These are phyloP conservation scores for Caenorhabditis afra DNA, from an alignment of 2,888 invertebrate species.

Conservation along the genomic window DNA sequence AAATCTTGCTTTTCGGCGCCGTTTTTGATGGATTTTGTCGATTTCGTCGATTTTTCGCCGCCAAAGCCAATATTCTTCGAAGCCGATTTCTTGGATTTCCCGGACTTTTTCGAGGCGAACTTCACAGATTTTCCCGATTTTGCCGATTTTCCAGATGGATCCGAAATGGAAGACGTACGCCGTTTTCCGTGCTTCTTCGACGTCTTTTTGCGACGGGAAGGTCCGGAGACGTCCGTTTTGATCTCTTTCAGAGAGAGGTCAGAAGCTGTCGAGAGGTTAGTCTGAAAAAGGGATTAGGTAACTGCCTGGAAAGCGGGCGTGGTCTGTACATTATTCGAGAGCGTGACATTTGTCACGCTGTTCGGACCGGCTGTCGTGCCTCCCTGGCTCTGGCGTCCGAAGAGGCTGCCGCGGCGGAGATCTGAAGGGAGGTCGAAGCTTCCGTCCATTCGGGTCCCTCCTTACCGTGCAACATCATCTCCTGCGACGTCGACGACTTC, in stretches of 20 bases:
- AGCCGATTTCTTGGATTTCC: not conserved
- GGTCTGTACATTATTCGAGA: slow-evolving; percentile 18
- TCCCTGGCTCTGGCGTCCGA: slow-evolving; percentile 31
- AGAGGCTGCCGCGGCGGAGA: slow-evolving; percentile 40
- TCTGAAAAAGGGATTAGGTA: slow-evolving; percentile 10
- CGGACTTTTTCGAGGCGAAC: not conserved
- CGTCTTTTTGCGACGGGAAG: not conserved
- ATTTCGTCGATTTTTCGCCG: slow-evolving; percentile 1
- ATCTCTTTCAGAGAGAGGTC: not conserved
- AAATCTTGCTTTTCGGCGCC: not conserved
- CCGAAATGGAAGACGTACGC: not conserved
- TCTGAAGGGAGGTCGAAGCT: slow-evolving; percentile 27
- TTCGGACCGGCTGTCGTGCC: not conserved
- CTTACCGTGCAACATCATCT: slow-evolving; percentile 43
- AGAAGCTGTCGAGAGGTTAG: slow-evolving; percentile 34
- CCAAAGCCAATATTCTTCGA: not conserved
- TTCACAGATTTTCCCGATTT: slow-evolving; percentile 15
- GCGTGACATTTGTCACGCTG: slow-evolving; percentile 38
- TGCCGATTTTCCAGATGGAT: slow-evolving; percentile 10
- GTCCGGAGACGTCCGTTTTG: not conserved
- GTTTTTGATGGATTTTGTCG: slow-evolving; percentile 5
- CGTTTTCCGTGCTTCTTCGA: not conserved
- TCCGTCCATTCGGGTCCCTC: too few relatives aligned
- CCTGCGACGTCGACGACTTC: slow-evolving; percentile 33
- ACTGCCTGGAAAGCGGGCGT: too few relatives aligned